These are phyloP conservation scores for Anisognathus igniventris DNA, from an alignment of 2,797 vertebrate genomes.

Conservation along the genomic window DNA sequence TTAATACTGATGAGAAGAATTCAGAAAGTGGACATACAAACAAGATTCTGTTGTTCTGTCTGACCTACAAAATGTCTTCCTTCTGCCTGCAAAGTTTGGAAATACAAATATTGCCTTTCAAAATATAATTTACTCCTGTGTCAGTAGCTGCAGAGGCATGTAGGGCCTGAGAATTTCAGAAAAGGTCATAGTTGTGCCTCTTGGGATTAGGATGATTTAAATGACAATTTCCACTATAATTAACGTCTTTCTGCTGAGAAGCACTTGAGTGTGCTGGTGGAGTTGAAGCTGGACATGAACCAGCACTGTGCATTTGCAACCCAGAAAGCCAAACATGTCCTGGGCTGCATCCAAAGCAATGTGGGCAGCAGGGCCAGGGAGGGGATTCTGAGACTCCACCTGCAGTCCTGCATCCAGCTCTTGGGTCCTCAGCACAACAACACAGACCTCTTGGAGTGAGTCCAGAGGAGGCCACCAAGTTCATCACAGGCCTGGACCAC, in stretches of 20 bases:
- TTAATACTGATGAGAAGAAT: background rate
- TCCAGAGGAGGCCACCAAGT: background rate
- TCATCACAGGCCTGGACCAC: background rate
- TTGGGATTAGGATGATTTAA: background rate
- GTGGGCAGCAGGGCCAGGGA: background rate
- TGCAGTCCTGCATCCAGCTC: background rate
- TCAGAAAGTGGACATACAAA: background rate
- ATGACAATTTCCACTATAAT: background rate
- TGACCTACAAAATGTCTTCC: background rate
- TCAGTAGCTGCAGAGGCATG: rapidly evolving
- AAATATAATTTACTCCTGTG: background rate
- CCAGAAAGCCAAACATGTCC: rapidly evolving
- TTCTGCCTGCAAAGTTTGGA: background rate
- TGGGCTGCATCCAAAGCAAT: background rate
- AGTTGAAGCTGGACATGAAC: background rate
- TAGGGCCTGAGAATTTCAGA: background rate
- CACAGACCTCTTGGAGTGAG: rapidly evolving
- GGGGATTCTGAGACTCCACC: background rate
- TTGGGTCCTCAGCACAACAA: background rate
- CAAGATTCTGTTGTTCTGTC: background rate
- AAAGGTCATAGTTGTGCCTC: background rate
- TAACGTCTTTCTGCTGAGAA: background rate
- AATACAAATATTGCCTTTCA: background rate
- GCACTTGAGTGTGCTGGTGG: background rate
- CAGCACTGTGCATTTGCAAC: background rate